A percentile compares a stretch with the other conserved stretches of the same genome.
These are phyloP conservation scores for Parotocinclus haroldoi DNA, from an alignment of 2,797 vertebrate species.

Conservation along the genomic window DNA sequence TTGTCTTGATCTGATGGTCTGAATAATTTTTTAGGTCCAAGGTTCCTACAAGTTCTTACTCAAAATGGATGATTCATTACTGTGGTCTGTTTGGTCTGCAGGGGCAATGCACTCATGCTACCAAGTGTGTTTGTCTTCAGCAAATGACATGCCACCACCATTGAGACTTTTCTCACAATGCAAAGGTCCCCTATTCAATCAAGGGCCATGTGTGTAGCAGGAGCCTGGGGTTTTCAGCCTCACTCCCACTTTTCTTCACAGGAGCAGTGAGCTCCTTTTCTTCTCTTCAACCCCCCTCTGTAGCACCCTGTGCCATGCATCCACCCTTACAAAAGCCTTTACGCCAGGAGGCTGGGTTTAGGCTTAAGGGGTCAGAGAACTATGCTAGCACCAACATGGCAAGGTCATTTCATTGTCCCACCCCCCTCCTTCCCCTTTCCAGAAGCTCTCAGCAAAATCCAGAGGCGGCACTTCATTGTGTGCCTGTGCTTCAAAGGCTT, in stretches of 20 bases:
- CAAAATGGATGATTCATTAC: slow-evolving; percentile 49
- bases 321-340: slow-evolving; percentile 60
- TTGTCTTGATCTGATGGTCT: slow-evolving; percentile 3
- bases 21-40: slow-evolving; percentile 13
- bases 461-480: slow-evolving; percentile 59
- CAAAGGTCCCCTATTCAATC: slow-evolving; percentile 39
- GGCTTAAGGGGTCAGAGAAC: slow-evolving; percentile 75
- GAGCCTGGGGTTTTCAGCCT: slow-evolving; percentile 45
- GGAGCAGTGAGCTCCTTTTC: slow-evolving; percentile 18
- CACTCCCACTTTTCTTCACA: slow-evolving; percentile 40
- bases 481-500: slow-evolving; percentile 56
- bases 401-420: slow-evolving; percentile 61
- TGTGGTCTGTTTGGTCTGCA: slow-evolving; percentile 39
- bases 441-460: slow-evolving; percentile 63
- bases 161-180: slow-evolving; percentile 49
- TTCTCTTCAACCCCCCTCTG: slow-evolving; percentile 29
- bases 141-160: slow-evolving; percentile 46
- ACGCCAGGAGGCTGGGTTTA: slow-evolving; percentile 66
- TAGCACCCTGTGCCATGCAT: slow-evolving; percentile 46
- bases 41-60: background rate
- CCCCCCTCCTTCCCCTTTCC: slow-evolving; percentile 50
- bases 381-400: slow-evolving; percentile 59
- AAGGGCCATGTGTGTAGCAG: slow-evolving; percentile 50
- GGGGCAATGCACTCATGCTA: slow-evolving; percentile 40
- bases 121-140: slow-evolving; percentile 45